These are phyloP conservation scores for Drosophila robusta DNA, from an alignment of 2,888 invertebrate genomes.

Conservation along the genomic window DNA sequence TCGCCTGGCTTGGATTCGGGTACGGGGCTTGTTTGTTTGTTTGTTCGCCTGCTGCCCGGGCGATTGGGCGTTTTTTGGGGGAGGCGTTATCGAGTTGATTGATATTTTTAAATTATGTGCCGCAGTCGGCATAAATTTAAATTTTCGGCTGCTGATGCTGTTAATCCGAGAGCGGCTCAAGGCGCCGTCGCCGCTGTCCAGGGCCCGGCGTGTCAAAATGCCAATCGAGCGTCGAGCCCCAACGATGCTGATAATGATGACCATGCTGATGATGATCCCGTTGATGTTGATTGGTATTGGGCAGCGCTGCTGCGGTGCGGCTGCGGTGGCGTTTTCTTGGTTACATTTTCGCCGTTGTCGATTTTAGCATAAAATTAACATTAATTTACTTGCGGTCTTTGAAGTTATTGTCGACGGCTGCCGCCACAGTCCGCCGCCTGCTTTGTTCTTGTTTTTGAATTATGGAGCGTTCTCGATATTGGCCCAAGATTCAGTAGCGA, in stretches of 20 bases:
- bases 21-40: conserved; percentile 51
- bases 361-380: conserved; percentile 80
- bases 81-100: conserved; percentile 76
- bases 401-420: conserved; percentile 72
- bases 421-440: conserved; percentile 34
- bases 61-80: conserved; percentile 14
- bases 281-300: conserved; percentile 62
- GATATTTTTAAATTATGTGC: conserved; percentile 80
- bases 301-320: conserved; percentile 43
- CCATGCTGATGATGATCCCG: conserved; percentile 36
- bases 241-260: conserved; percentile 25
- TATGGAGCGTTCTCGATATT: conserved; percentile 74
- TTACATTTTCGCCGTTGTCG: conserved; percentile 63
- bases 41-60: conserved; percentile 22
- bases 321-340: conserved; percentile 62
- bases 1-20: conserved; percentile 37
- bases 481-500: conserved; percentile 55
- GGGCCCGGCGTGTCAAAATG: conserved; percentile 72
- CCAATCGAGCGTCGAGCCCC: conserved; percentile 66
- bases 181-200: conserved; percentile 41
- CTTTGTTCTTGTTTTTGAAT: conserved; percentile 78
- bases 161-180: conserved; percentile 69
- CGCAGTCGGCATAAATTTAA: conserved; percentile 78
- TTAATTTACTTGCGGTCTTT: conserved; percentile 81
- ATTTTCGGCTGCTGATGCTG: conserved; percentile 71